These are phyloP conservation scores for Amphibalanus amphitrite DNA, from an alignment of 1,140 invertebrate genomes.

Conservation along the genomic window DNA sequence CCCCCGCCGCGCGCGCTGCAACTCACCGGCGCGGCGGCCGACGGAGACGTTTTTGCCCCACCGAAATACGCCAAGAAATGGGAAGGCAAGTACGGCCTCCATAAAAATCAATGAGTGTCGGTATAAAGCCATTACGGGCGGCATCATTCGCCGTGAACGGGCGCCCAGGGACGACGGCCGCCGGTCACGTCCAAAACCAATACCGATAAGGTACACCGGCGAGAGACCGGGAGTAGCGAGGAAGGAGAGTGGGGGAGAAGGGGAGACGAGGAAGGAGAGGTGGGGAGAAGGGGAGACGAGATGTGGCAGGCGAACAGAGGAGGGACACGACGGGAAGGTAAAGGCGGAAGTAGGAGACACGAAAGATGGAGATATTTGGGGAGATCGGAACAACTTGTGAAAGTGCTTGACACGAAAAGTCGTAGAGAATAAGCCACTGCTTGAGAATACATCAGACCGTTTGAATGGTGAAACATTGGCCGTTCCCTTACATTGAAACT, in stretches of 20 bases:
- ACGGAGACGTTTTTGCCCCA: no score
- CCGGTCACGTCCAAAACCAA: neutral
- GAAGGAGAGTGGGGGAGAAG: neutral
- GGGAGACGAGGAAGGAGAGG: neutral
- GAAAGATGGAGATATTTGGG: no score
- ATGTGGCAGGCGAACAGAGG: no score
- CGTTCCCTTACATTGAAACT: no score
- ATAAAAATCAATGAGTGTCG: constrained; percentile 6
- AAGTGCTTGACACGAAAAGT: no score
- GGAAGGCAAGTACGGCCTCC: neutral
- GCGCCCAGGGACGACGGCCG: neutral
- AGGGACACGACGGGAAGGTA: no score
- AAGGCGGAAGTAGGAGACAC: no score
- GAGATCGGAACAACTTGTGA: no score
- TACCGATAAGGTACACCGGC: neutral
- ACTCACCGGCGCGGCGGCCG: neutral
- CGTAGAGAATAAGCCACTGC: no score
- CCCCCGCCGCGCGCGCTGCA: neutral
- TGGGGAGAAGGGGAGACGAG: no score
- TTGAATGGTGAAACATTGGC: no score
- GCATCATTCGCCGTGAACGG: constrained; percentile 1
- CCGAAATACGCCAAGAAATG: neutral
- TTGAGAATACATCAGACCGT: no score
- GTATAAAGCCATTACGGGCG: neutral
- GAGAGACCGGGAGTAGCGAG: neutral